Evolutionary conservation across 2,113 vertebrate genomes (phyloP).

Genomic region (Myrmecophaga tridactyla): DNA sequence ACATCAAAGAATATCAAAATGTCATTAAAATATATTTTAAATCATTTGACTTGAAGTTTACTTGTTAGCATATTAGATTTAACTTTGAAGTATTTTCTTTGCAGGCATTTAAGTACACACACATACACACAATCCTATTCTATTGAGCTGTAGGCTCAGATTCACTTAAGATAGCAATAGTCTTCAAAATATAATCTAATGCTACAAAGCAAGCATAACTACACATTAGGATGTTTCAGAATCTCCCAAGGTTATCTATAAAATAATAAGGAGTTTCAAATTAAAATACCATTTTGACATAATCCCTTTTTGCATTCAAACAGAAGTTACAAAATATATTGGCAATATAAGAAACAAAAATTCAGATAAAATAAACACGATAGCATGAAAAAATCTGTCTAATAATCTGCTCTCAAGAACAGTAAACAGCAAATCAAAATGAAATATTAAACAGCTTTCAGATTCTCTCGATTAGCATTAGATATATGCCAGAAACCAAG

Average conservation of each 20-base stretch:
- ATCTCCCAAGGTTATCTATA: background rate
- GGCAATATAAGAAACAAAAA: conserved; percentile 8
- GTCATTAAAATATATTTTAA: background rate
- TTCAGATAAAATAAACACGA: background rate
- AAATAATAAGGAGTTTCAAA: background rate
- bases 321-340: background rate
- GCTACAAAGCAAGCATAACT: background rate
- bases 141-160: background rate
- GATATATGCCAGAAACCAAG: background rate
- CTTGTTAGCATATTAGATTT: background rate
- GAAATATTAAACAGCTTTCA: background rate
- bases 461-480: background rate
- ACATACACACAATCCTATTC: background rate
- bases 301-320: background rate
- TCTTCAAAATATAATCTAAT: background rate
- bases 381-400: background rate
- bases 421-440: background rate
- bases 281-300: background rate
- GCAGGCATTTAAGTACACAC: background rate
- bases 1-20: background rate
- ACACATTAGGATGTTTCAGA: background rate
- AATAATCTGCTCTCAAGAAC: background rate
- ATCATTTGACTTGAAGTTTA: background rate
- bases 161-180: background rate
- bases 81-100: background rate